phyloP scores from a whole-genome alignment of 1,140 invertebrate genomes.

The Eubasilissa regina region DNA sequence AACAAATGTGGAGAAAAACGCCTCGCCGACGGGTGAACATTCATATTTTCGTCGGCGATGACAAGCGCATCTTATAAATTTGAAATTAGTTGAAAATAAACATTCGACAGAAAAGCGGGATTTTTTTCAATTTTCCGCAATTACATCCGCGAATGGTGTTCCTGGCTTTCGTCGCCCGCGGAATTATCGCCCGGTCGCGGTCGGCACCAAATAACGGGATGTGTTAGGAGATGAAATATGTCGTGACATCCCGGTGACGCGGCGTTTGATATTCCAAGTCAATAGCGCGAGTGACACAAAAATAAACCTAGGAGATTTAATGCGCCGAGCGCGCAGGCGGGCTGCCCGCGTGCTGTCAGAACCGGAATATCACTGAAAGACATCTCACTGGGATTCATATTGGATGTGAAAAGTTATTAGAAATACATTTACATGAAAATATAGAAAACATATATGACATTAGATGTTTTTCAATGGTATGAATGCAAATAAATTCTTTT shows the following conservation, averaged over 20 bases:
- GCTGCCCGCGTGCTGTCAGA: conserved; percentile 10
- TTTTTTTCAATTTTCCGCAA: conserved; percentile 1
- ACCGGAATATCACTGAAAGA: not conserved
- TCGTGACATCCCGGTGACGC: conserved; percentile 30
- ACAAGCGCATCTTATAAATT: conserved; percentile 37
- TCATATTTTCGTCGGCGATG: conserved; percentile 35
- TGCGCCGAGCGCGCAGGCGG: conserved; percentile 17
- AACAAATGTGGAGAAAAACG: conserved; percentile 43
- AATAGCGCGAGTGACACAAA: conserved; percentile 53
- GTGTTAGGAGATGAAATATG: conserved; percentile 47
- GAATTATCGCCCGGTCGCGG: conserved; percentile 15
- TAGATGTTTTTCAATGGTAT: too few species aligned
- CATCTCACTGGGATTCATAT: not conserved
- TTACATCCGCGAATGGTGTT: conserved; percentile 28
- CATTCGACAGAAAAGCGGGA: conserved; percentile 23
- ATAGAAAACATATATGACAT: too few species aligned
- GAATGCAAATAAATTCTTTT: too few species aligned
- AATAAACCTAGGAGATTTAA: conserved; percentile 50
- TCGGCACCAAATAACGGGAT: conserved; percentile 19
- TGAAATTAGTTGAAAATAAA: conserved; percentile 21
- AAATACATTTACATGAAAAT: too few species aligned
- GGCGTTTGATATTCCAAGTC: conserved; percentile 49
- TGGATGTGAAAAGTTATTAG: too few species aligned
- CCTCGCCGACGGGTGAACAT: conserved; percentile 18
- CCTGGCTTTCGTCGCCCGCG: conserved; percentile 32